phyloP scores from a whole-genome alignment of 2,113 vertebrate species.

The Trochalopteron elliotii region DNA sequence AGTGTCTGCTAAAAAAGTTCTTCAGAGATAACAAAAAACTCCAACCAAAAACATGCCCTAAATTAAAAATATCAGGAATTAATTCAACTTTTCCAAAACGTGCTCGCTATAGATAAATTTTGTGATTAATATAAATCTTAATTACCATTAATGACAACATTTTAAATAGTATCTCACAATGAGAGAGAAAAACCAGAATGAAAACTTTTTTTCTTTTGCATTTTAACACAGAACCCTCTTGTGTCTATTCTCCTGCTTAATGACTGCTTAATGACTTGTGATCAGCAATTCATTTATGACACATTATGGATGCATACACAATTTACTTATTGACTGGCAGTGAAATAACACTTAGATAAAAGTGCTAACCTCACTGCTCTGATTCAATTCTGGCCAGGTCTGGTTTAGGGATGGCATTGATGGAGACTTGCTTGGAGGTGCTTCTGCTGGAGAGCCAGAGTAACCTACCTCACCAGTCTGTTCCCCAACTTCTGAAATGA shows the following conservation, averaged over 20 bases:
- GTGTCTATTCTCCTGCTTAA: neutral
- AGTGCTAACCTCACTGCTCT: slow-evolving; percentile 93
- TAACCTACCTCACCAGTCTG: slow-evolving; percentile 87
- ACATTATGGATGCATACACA: neutral
- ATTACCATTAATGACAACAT: neutral
- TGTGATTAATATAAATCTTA: neutral
- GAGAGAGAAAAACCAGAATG: neutral
- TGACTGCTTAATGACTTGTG: neutral
- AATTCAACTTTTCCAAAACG: neutral
- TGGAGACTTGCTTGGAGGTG: slow-evolving; percentile 95
- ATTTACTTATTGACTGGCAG: neutral
- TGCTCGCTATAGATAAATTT: rapidly evolving
- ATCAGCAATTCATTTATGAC: neutral
- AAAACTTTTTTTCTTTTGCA: neutral
- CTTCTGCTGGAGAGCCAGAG: slow-evolving; percentile 91
- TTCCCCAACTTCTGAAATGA: slow-evolving; percentile 82
- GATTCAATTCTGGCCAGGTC: slow-evolving; percentile 97
- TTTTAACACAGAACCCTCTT: neutral
- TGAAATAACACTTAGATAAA: slow-evolving; percentile 23
- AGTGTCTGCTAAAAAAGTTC: neutral
- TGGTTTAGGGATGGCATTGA: slow-evolving; percentile 99
- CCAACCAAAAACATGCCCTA: neutral
- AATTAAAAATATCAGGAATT: neutral
- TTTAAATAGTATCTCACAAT: neutral
- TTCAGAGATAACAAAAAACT: neutral